phyloP scores from a whole-genome alignment of 1,140 invertebrate genomes.

The Pogonomyrmex californicus region DNA sequence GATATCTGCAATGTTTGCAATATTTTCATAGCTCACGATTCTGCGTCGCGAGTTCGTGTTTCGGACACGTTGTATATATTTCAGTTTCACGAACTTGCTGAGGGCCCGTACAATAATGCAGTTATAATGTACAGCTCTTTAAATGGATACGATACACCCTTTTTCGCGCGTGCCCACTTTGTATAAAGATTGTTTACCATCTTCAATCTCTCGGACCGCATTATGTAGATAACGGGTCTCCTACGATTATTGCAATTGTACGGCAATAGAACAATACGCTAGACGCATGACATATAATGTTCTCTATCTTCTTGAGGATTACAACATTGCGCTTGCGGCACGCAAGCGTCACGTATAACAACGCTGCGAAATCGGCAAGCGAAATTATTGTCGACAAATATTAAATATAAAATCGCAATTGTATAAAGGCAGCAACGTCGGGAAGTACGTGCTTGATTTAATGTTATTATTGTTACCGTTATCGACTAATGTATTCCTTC shows the following conservation, averaged over 20 bases:
- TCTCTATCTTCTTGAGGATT: constrained; percentile 40
- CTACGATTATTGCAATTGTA: constrained; percentile 56
- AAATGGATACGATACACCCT: constrained; percentile 34
- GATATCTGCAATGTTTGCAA: constrained; percentile 27
- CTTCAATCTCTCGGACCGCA: constrained; percentile 13
- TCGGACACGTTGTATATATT: constrained; percentile 37
- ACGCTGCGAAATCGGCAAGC: constrained; percentile 23
- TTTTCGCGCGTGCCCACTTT: constrained; percentile 41
- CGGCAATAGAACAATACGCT: constrained; percentile 40
- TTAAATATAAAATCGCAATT: not conserved
- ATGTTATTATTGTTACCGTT: too few species aligned
- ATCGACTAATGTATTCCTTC: not conserved
- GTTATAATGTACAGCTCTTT: constrained; percentile 46
- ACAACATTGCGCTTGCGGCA: constrained; percentile 17
- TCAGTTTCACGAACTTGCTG: not conserved
- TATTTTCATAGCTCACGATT: constrained; percentile 36
- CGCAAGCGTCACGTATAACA: constrained; percentile 28
- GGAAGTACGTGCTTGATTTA: not conserved
- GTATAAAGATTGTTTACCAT: constrained; percentile 49
- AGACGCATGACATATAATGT: constrained; percentile 52
- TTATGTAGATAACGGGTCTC: constrained; percentile 54
- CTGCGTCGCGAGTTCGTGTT: constrained; percentile 38
- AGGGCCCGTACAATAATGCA: constrained; percentile 39
- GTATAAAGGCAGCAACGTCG: not conserved
- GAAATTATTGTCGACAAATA: not conserved